Percentiles rank a stretch among this genome's conserved stretches.
Conservation (phyloP, 2,888 invertebrate genomes). For the Melipona bicolor region DNA sequence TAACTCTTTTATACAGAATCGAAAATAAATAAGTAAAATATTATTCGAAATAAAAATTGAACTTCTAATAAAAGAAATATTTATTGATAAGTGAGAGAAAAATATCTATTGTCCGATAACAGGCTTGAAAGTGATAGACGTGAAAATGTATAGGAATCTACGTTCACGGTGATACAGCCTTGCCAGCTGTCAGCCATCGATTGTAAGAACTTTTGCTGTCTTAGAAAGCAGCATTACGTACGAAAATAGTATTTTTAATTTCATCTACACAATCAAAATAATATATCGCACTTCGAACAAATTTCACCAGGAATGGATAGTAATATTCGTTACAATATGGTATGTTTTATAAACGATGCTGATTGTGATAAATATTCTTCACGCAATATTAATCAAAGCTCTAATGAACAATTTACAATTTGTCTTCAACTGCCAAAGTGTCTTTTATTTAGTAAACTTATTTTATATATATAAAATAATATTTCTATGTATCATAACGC, state of each 20-base stretch:
- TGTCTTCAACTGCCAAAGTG: constrained; percentile 19
- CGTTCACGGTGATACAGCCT: constrained; percentile 70
- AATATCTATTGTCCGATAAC: neutral
- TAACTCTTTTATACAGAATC: neutral
- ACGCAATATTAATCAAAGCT: constrained; percentile 23
- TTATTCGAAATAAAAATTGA: neutral
- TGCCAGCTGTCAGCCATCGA: constrained; percentile 81
- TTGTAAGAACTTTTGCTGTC: constrained; percentile 71
- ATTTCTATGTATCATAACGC: neutral
- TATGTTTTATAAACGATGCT: constrained; percentile 59
- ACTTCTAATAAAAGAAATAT: neutral
- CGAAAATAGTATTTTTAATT: constrained; percentile 51
- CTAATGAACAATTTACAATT: constrained; percentile 44
- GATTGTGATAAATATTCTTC: constrained; percentile 29
- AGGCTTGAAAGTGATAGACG: constrained; percentile 59
- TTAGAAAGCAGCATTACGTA: constrained; percentile 61
- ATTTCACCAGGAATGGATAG: constrained; percentile 66
- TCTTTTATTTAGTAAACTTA: constrained; percentile 32
- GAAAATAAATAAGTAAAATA: neutral
- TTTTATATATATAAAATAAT: constrained; percentile 7
- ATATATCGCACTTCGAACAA: constrained; percentile 39
- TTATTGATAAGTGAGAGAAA: neutral
- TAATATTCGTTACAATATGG: constrained; percentile 74
- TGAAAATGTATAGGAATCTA: constrained; percentile 43
- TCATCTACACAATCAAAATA: constrained; percentile 33